Evolutionary conservation across 2,888 invertebrate genomes (phyloP).

Genomic region (Empis livida): DNA sequence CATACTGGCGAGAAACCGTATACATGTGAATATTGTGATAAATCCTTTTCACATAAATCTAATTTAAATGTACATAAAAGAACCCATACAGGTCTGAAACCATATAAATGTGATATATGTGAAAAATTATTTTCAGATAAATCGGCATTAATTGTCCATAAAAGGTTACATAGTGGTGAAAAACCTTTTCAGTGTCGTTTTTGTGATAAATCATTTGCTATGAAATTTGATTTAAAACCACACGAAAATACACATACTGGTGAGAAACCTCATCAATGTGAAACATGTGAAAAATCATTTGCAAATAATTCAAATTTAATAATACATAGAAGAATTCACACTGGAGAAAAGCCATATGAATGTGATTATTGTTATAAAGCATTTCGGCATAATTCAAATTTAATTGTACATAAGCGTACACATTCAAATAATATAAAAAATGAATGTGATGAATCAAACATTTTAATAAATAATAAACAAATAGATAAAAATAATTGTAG

Average conservation of each 20-base stretch:
- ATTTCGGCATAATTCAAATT: constrained; percentile 1
- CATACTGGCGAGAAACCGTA: constrained; percentile 1
- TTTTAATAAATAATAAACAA: too few species aligned
- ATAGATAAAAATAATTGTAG: too few species aligned
- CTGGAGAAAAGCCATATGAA: background rate
- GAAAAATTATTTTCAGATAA: background rate
- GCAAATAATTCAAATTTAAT: background rate
- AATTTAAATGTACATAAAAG: constrained; percentile 1
- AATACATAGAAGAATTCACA: background rate
- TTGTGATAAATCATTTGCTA: background rate
- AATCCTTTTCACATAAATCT: background rate
- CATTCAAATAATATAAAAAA: background rate
- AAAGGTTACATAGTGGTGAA: background rate
- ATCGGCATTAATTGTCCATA: background rate
- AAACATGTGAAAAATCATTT: background rate
- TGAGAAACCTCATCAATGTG: background rate
- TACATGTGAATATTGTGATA: background rate
- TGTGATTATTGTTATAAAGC: background rate
- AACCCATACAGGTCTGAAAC: background rate
- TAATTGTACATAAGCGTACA: background rate
- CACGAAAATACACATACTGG: background rate
- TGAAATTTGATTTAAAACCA: background rate
- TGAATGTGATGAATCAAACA: too few species aligned
- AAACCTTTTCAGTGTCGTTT: background rate
- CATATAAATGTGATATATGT: background rate